Evolutionary conservation across 2,113 vertebrate species (phyloP).

Genomic region (Peromyscus maniculatus): DNA sequence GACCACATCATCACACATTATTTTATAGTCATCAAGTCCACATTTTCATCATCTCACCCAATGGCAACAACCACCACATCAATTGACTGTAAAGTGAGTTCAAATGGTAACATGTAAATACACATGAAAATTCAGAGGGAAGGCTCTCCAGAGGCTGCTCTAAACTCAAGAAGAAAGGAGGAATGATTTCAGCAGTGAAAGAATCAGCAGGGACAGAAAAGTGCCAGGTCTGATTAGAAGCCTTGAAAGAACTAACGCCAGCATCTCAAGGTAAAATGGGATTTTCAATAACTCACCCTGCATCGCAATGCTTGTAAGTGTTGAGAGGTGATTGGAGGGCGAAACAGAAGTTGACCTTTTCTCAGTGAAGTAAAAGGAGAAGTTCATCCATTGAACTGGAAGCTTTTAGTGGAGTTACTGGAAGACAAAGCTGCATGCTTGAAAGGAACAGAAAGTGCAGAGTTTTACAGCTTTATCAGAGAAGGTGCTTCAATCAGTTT

Average conservation of each 20-base stretch:
- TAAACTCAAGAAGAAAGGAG: not conserved
- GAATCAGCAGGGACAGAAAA: conserved; percentile 77
- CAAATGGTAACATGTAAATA: conserved; percentile 53
- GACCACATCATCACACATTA: not conserved
- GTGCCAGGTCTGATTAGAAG: conserved; percentile 79
- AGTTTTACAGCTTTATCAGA: conserved; percentile 60
- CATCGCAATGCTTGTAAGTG: conserved; percentile 67
- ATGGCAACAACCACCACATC: not conserved
- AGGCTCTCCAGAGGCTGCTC: conserved; percentile 26
- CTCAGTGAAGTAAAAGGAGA: conserved; percentile 72
- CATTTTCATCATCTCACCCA: not conserved
- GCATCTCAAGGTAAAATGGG: conserved; percentile 79
- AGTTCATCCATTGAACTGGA: conserved; percentile 74
- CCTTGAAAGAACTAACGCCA: conserved; percentile 78
- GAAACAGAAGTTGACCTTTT: conserved; percentile 80
- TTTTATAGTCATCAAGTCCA: not conserved
- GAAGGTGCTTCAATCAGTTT: conserved; percentile 68
- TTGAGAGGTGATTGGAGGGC: conserved; percentile 66
- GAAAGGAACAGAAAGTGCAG: conserved; percentile 71
- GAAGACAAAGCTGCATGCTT: conserved; percentile 77
- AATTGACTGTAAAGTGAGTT: not conserved
- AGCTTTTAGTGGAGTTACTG: conserved; percentile 78
- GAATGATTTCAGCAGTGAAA: conserved; percentile 64
- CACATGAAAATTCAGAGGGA: not conserved
- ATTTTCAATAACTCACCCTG: conserved; percentile 76